These are phyloP conservation scores for Daubentonia madagascariensis DNA, from an alignment of 2,113 vertebrate genomes.

Conservation along the genomic window DNA sequence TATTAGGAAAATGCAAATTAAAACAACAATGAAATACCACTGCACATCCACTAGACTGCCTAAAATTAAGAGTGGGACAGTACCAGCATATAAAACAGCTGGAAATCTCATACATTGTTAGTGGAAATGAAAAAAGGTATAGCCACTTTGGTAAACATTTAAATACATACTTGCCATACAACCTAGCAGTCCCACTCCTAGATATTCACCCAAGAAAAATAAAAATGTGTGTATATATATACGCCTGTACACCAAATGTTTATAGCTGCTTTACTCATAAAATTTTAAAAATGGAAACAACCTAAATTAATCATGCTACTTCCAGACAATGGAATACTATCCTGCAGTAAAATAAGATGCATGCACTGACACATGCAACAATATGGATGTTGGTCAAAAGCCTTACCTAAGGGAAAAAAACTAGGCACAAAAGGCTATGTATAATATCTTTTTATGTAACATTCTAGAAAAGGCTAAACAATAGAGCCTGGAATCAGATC, in stretches of 20 bases:
- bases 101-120: background rate
- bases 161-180: background rate
- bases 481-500: background rate
- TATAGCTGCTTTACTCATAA: background rate
- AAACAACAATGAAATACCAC: background rate
- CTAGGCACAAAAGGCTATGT: background rate
- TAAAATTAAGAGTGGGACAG: background rate
- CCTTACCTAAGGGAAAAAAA: background rate
- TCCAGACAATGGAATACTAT: background rate
- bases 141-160: background rate
- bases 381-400: background rate
- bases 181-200: background rate
- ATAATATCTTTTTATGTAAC: too few species aligned
- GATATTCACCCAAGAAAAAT: background rate
- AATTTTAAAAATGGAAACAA: background rate
- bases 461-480: background rate
- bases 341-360: background rate
- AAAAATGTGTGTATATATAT: background rate
- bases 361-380: background rate
- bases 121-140: background rate
- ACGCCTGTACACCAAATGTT: background rate
- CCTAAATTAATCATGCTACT: background rate
- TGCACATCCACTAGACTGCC: background rate
- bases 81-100: background rate
- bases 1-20: background rate